Conservation (phyloP, 2,888 invertebrate species). For the Scaptomyza caliginosa region DNA sequence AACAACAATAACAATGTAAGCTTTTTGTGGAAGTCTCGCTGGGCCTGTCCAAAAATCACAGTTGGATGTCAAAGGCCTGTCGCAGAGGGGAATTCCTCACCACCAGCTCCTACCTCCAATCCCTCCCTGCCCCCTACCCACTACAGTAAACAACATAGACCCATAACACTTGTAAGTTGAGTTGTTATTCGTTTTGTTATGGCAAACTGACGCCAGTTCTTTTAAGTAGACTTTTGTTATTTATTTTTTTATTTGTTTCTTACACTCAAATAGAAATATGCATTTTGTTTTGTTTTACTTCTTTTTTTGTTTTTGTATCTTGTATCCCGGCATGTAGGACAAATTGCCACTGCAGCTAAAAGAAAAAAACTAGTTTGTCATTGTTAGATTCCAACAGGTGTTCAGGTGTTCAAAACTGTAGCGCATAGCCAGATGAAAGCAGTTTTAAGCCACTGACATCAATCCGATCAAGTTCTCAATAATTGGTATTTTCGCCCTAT, state of each 20-base stretch:
- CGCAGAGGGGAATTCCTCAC: slow-evolving; percentile 29
- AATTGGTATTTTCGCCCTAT: too few relatives aligned
- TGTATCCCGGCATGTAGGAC: slow-evolving; percentile 40
- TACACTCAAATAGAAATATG: too few relatives aligned
- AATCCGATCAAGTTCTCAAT: too few relatives aligned
- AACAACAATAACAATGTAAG: slow-evolving; percentile 17
- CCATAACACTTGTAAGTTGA: slow-evolving; percentile 54
- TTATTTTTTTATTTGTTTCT: too few relatives aligned
- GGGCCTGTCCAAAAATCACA: slow-evolving; percentile 60
- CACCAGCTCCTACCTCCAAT: too few relatives aligned
- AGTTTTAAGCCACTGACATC: too few relatives aligned
- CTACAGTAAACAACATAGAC: too few relatives aligned
- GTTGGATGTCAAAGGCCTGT: slow-evolving; percentile 68
- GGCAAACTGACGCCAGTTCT: slow-evolving; percentile 23
- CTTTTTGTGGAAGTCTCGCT: slow-evolving; percentile 27
- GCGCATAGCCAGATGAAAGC: too few relatives aligned
- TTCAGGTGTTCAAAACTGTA: too few relatives aligned
- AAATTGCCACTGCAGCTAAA: slow-evolving; percentile 44
- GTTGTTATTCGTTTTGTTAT: slow-evolving; percentile 24
- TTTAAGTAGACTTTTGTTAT: slow-evolving; percentile 16
- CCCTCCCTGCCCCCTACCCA: neutral
- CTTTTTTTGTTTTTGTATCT: slow-evolving; percentile 35
- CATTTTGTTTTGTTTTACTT: slow-evolving; percentile 22
- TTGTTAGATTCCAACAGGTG: slow-evolving; percentile 38
- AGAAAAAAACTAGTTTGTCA: slow-evolving; percentile 23